These are phyloP conservation scores for Ianthella basta DNA, from an alignment of 37 sponge, comb jelly and placozoan genomes.

Conservation along the genomic window DNA sequence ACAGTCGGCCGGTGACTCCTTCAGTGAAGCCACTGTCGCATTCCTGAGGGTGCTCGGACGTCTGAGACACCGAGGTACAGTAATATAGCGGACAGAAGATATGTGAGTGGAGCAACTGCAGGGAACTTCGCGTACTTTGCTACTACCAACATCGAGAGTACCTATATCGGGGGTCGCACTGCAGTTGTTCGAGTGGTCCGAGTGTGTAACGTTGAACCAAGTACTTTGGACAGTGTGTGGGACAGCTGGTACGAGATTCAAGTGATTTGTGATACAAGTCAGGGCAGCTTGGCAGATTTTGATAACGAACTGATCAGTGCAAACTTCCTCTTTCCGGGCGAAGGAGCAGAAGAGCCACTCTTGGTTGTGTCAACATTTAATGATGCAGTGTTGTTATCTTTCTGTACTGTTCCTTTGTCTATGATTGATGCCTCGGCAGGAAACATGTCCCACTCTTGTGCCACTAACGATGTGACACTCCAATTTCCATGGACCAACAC, in stretches of 20 bases:
- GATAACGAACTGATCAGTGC: constrained; percentile 1
- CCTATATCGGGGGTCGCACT: not conserved
- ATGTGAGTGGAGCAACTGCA: not conserved
- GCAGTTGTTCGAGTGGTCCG: not conserved
- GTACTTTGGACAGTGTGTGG: not conserved
- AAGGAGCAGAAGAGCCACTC: not conserved
- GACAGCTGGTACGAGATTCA: constrained; percentile 27
- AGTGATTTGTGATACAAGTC: not conserved
- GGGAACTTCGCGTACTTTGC: constrained; percentile 11
- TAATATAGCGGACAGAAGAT: not conserved
- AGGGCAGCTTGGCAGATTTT: not conserved
- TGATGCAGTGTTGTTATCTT: not conserved
- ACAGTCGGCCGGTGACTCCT: not conserved
- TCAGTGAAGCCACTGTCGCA: not conserved
- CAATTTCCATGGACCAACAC: not conserved
- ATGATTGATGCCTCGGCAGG: not conserved
- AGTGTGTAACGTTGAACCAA: not conserved
- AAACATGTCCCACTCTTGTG: not conserved
- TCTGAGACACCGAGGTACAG: not conserved
- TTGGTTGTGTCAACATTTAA: not conserved
- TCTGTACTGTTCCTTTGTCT: constrained; percentile 13
- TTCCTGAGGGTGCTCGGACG: not conserved
- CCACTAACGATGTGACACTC: not conserved
- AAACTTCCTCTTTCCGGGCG: not conserved
- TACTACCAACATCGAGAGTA: not conserved